A percentile compares a stretch with the other conserved stretches of the same genome.
phyloP scores from a whole-genome alignment of 2,888 invertebrate genomes.

The Philonicus albiceps region DNA sequence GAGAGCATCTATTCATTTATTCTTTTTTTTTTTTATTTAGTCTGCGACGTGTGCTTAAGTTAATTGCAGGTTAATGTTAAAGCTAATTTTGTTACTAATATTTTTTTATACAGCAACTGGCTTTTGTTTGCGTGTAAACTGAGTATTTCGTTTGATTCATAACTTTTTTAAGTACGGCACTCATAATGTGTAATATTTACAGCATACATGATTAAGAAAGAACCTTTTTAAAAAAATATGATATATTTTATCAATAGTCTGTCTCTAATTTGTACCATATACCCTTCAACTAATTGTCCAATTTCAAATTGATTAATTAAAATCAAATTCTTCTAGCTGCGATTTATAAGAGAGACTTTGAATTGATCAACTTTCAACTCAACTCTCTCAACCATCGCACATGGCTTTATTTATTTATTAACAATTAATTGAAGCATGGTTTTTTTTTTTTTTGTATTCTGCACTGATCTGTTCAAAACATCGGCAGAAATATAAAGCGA shows the following conservation, averaged over 20 bases:
- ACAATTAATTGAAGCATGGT: neutral
- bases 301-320: neutral
- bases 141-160: neutral
- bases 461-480: neutral
- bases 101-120: neutral
- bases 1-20: slow-evolving; percentile 2
- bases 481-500: neutral
- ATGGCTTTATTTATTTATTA: neutral
- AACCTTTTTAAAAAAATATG: neutral
- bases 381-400: neutral
- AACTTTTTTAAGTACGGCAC: neutral
- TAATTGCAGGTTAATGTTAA: slow-evolving; percentile 1
- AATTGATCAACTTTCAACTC: neutral
- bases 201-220: neutral
- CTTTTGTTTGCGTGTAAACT: neutral
- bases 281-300: neutral
- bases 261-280: neutral
- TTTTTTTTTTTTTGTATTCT: neutral
- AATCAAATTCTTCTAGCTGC: neutral
- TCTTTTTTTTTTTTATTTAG: slow-evolving; percentile 6
- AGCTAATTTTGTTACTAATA: neutral
- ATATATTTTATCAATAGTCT: neutral
- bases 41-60: neutral
- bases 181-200: neutral
- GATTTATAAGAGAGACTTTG: neutral